Base-by-base conservation (phyloP, 37 sponge, comb jelly and placozoan genomes). In the Eunapius fragilis region DNA sequence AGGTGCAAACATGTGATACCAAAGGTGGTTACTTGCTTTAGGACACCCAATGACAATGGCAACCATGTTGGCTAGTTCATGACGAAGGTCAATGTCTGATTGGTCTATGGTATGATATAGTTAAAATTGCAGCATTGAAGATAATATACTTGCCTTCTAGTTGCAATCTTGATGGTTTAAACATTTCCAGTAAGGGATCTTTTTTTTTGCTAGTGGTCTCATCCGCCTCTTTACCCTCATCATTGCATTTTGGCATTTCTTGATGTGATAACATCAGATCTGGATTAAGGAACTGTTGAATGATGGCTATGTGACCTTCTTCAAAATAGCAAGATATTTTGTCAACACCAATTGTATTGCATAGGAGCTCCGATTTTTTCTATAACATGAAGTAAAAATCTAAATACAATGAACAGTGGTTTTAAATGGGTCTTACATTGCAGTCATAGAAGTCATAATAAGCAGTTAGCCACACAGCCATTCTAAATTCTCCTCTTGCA, bases 41-140 rank as follows among this genome's bases (percentile, higher is more conserved):
- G 92, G 95, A 72, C 87, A 72, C 11, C 89, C 93, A 28, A 97
- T 36, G 4, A 92, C 86, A 36, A 90, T 85, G 25, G 91, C 97
- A 34, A 94, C 67, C 71, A 97, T 76, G 41, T 93, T 93, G 71
- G 93, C 93, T 25, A 97, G 74, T 28, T 90, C 80, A 45, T 91
- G 88, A 22, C 97, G 82, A 14, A 97, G 86, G 19, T 92, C 88
- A 2, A 79, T 38, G 78, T 88, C 93, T 28, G 86, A 85, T 68
- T 90, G 94, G 45, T 96, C 96, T 95, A 70, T 31, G 79, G 23
- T 82, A 34, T 36, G 58, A 13, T 26, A 81, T 28, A 72, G 24
- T 4, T 10, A 72, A 25, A 13, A 17, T 24, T 58, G 72, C 19
- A 58, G 1, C 19, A 58, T 17, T 17, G 58, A 19, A 19, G 14